A percentile compares a stretch with the other conserved stretches of the same genome.
Conservation (phyloP, 2,888 invertebrate genomes). For the Drosophila nr. perissopoda region DNA sequence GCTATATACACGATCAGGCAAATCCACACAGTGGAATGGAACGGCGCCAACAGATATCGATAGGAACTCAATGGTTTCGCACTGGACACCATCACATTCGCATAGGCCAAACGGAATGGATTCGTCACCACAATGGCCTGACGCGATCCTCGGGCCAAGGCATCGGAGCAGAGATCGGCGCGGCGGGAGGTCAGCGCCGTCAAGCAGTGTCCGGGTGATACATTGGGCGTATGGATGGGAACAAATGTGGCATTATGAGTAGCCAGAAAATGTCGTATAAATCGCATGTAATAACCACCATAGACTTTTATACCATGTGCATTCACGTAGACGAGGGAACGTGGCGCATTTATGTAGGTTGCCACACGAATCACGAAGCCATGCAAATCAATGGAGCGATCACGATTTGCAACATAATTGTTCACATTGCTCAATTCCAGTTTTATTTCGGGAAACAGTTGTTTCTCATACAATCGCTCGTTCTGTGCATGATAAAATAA, state of each 20-base stretch:
- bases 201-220: slow-evolving; percentile 54
- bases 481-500: slow-evolving; percentile 42
- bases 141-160: slow-evolving; percentile 43
- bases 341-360: slow-evolving; percentile 55
- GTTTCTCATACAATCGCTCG: slow-evolving; percentile 34
- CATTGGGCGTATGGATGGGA: slow-evolving; percentile 31
- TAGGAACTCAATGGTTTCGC: slow-evolving; percentile 57
- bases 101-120: slow-evolving; percentile 57
- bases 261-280: slow-evolving; percentile 43
- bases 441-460: slow-evolving; percentile 42
- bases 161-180: slow-evolving; percentile 60
- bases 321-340: slow-evolving; percentile 49
- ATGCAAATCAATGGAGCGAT: slow-evolving; percentile 21
- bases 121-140: slow-evolving; percentile 31
- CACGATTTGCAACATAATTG: slow-evolving; percentile 20
- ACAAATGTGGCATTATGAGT: slow-evolving; percentile 59
- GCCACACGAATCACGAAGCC: slow-evolving; percentile 58
- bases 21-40: slow-evolving; percentile 53
- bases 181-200: slow-evolving; percentile 6
- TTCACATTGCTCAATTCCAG: slow-evolving; percentile 24
- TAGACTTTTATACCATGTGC: slow-evolving; percentile 24
- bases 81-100: slow-evolving; percentile 60
- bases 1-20: slow-evolving; percentile 52
- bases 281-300: slow-evolving; percentile 63
- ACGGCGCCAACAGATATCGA: slow-evolving; percentile 58